A percentile compares a stretch with the other conserved stretches of the same genome.
These are phyloP conservation scores for Prunella fulvescens DNA, from an alignment of 2,113 vertebrate species.

Conservation along the genomic window DNA sequence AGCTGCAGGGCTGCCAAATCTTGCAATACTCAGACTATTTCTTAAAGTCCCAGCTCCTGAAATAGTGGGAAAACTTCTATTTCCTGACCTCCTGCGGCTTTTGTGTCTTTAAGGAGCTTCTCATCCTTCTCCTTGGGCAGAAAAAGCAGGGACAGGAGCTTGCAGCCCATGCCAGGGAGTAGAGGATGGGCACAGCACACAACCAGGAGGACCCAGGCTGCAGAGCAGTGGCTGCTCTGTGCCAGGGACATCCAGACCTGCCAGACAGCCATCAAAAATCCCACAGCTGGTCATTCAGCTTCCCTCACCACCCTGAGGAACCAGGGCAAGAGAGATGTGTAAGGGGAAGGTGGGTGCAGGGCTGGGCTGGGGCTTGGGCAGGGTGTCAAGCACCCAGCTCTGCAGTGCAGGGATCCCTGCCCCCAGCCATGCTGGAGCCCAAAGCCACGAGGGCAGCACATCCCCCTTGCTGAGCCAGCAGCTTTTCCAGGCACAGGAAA, in stretches of 20 bases:
- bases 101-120: neutral
- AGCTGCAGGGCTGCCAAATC: neutral
- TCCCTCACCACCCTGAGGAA: neutral
- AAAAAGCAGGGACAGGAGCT: neutral
- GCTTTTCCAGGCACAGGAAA: neutral
- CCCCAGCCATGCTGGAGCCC: neutral
- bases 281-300: neutral
- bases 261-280: neutral
- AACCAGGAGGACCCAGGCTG: neutral
- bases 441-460: neutral
- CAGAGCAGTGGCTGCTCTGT: neutral
- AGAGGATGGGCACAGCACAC: neutral
- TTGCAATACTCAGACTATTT: neutral
- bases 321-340: neutral
- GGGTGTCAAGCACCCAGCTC: neutral
- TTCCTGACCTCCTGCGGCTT: neutral
- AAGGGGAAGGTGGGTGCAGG: neutral
- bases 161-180: neutral
- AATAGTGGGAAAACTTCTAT: neutral
- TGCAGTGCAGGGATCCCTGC: neutral
- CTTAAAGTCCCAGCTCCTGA: conserved; percentile 31
- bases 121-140: neutral
- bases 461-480: neutral
- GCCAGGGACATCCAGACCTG: neutral
- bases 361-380: neutral